These are phyloP conservation scores for Drosophila tsacasi DNA, from an alignment of 1,140 invertebrate genomes.

Conservation along the genomic window DNA sequence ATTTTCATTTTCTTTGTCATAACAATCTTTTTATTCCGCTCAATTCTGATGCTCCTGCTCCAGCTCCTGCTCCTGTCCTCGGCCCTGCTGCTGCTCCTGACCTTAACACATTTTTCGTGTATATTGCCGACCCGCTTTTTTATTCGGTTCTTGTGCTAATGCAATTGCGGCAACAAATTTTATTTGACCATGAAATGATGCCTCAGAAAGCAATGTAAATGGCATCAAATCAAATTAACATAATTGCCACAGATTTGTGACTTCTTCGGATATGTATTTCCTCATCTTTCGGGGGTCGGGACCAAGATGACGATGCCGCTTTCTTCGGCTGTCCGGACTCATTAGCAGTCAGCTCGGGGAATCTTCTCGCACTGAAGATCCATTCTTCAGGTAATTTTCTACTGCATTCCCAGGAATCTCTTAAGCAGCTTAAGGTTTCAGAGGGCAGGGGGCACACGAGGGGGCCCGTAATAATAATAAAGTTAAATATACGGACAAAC, in stretches of 20 bases:
- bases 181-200: conserved; percentile 67
- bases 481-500: conserved; percentile 72
- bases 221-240: conserved; percentile 76
- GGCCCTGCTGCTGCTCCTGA: conserved; percentile 28
- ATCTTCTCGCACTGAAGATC: conserved; percentile 18
- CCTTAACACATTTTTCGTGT: conserved; percentile 51
- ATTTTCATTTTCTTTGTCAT: conserved; percentile 83
- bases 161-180: conserved; percentile 80
- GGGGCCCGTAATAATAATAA: conserved; percentile 60
- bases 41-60: conserved; percentile 42
- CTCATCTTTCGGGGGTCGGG: background rate
- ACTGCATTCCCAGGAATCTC: conserved; percentile 46
- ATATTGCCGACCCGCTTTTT: conserved; percentile 46
- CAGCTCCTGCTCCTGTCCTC: conserved; percentile 8
- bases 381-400: conserved; percentile 32
- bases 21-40: conserved; percentile 73
- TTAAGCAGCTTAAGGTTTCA: conserved; percentile 28
- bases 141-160: conserved; percentile 60
- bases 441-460: conserved; percentile 21
- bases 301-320: conserved; percentile 23
- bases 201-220: conserved; percentile 45
- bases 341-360: conserved; percentile 49
- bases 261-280: conserved; percentile 13
- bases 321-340: conserved; percentile 50
- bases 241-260: conserved; percentile 76